A percentile compares a stretch with the other conserved stretches of the same genome.
Evolutionary conservation across 2,888 invertebrate species (phyloP).

Genomic region (Spialia ferax): DNA sequence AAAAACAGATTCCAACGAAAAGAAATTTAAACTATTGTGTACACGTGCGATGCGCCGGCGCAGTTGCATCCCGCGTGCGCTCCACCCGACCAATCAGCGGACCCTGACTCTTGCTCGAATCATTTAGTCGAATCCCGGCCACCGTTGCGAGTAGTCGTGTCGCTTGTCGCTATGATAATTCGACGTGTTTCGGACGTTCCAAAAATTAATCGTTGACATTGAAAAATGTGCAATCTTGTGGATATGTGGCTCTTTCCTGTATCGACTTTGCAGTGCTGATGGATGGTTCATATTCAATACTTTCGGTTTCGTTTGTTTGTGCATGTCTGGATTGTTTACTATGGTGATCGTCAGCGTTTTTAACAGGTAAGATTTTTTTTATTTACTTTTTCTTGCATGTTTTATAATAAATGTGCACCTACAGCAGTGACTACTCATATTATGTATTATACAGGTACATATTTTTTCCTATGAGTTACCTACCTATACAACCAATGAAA

Average conservation of each 20-base stretch:
- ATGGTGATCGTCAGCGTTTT: slow-evolving; percentile 85
- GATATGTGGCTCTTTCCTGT: slow-evolving; percentile 69
- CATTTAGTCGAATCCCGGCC: slow-evolving; percentile 66
- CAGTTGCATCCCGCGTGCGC: slow-evolving; percentile 45
- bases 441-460: too few relatives aligned
- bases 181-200: slow-evolving; percentile 54
- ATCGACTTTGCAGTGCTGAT: slow-evolving; percentile 61
- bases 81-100: slow-evolving; percentile 52
- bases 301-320: slow-evolving; percentile 49
- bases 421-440: too few relatives aligned
- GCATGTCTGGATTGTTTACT: slow-evolving; percentile 75
- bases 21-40: slow-evolving; percentile 24
- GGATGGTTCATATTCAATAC: slow-evolving; percentile 57
- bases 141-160: slow-evolving; percentile 58
- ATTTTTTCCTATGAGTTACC: too few relatives aligned
- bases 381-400: slow-evolving; percentile 5
- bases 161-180: slow-evolving; percentile 58
- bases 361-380: slow-evolving; percentile 71
- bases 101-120: slow-evolving; percentile 54
- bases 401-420: background rate
- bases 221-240: slow-evolving; percentile 72
- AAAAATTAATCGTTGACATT: slow-evolving; percentile 57
- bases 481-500: too few relatives aligned
- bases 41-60: slow-evolving; percentile 40
- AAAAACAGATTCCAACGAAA: slow-evolving; percentile 29